A percentile compares a stretch with the other conserved stretches of the same genome.
Conservation (phyloP, 1,140 invertebrate genomes). For the Drosophila repletoides region DNA sequence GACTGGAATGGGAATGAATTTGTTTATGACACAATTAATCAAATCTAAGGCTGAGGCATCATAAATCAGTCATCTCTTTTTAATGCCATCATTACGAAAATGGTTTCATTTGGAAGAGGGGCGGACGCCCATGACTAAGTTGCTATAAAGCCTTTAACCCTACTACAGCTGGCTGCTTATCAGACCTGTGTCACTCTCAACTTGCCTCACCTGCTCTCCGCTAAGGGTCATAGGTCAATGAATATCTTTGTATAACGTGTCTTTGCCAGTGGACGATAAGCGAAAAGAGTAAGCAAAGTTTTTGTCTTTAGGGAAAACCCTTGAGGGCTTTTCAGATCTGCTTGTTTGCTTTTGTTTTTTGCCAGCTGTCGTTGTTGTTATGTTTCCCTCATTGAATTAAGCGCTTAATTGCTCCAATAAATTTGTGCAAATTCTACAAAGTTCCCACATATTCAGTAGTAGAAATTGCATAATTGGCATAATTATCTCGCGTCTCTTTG, state of each 20-base stretch:
- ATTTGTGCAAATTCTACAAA: conserved; percentile 68
- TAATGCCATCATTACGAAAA: conserved; percentile 14
- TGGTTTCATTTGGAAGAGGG: not conserved
- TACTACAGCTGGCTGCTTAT: conserved; percentile 22
- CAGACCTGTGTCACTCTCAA: not conserved
- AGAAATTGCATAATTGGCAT: conserved; percentile 71
- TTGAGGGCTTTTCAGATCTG: conserved; percentile 20
- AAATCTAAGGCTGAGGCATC: conserved; percentile 29
- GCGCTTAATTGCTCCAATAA: conserved; percentile 73
- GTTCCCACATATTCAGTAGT: conserved; percentile 62
- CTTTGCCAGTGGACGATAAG: conserved; percentile 39
- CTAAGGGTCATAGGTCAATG: conserved; percentile 22
- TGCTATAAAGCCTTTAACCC: conserved; percentile 6
- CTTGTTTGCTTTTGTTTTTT: conserved; percentile 1
- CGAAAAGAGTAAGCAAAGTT: conserved; percentile 25
- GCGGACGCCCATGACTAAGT: not conserved
- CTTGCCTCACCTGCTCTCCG: not conserved
- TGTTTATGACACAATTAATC: conserved; percentile 62
- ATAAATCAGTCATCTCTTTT: conserved; percentile 58
- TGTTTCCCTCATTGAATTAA: conserved; percentile 64
- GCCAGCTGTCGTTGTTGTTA: not conserved
- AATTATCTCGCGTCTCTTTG: conserved; percentile 61
- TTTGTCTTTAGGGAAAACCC: conserved; percentile 19
- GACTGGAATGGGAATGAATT: conserved; percentile 33
- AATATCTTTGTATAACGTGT: conserved; percentile 5